Conservation (phyloP, 1,140 invertebrate species). For the Nymphalis io region DNA sequence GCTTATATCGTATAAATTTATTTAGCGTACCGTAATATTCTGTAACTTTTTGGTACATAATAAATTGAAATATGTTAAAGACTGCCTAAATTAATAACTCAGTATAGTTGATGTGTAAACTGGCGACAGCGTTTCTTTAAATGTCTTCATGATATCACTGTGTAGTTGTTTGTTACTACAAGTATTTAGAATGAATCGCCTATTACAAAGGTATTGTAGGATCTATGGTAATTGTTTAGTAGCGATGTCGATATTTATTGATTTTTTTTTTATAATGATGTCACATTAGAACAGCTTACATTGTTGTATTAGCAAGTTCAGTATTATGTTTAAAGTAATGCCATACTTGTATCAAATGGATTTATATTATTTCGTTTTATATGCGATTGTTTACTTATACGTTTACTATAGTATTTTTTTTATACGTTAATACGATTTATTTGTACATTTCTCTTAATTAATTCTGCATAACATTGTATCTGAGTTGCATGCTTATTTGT, state of each 20-base stretch:
- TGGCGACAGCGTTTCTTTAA: constrained; percentile 57
- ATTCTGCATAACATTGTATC: constrained; percentile 63
- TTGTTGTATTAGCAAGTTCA: constrained; percentile 78
- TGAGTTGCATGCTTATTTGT: constrained; percentile 73
- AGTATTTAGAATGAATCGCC: constrained; percentile 30
- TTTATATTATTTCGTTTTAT: constrained; percentile 65
- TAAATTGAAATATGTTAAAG: constrained; percentile 75
- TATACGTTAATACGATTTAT: constrained; percentile 45
- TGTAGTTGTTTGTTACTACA: constrained; percentile 26
- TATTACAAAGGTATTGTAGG: constrained; percentile 32
- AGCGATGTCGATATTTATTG: constrained; percentile 47
- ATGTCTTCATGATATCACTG: constrained; percentile 23
- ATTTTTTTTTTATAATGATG: constrained; percentile 36
- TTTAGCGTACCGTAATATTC: constrained; percentile 65
- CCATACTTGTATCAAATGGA: constrained; percentile 77
- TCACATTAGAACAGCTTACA: constrained; percentile 57
- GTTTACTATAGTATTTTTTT: constrained; percentile 67
- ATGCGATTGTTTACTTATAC: constrained; percentile 60
- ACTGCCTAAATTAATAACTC: constrained; percentile 79
- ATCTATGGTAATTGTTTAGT: constrained; percentile 34
- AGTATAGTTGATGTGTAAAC: constrained; percentile 69
- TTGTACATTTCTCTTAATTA: constrained; percentile 58
- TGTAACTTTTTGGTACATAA: constrained; percentile 63
- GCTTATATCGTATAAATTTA: constrained; percentile 48
- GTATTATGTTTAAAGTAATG: constrained; percentile 76